A percentile compares a stretch with the other conserved stretches of the same genome.
Conservation (phyloP, 2,113 vertebrate species). For the Serilophus lunatus region DNA sequence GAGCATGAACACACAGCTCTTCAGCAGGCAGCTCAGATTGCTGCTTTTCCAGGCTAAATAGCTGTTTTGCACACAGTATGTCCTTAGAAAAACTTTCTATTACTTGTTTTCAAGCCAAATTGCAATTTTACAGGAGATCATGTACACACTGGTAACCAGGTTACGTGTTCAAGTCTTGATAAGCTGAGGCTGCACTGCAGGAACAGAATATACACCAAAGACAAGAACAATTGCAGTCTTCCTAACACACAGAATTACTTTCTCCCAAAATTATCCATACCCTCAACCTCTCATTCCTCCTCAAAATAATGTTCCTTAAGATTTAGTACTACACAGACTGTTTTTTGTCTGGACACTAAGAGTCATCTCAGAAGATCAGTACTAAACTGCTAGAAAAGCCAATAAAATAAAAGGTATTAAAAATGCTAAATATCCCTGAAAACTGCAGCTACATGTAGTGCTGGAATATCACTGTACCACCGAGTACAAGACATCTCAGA, state of each 20-base stretch:
- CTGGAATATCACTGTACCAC: background rate
- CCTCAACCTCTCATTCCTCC: background rate
- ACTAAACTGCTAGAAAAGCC: background rate
- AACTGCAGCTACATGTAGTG: background rate
- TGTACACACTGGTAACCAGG: background rate
- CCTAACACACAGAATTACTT: background rate
- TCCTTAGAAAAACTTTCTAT: background rate
- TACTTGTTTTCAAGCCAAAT: background rate
- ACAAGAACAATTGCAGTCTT: background rate
- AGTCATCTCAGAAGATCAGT: background rate
- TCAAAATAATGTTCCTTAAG: background rate
- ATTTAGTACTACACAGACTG: background rate
- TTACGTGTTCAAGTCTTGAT: slow-evolving; percentile 1
- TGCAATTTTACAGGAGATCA: background rate
- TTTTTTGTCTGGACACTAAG: background rate
- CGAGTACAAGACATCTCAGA: background rate
- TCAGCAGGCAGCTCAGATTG: background rate
- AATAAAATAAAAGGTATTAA: background rate
- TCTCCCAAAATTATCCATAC: background rate
- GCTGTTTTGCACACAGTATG: background rate
- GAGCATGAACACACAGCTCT: background rate
- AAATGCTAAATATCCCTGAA: background rate
- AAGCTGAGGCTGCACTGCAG: background rate
- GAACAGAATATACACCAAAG: background rate
- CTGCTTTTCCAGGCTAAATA: background rate